Evolutionary conservation across 2,888 invertebrate genomes (phyloP).

Genomic region (Hipparchia semele): DNA sequence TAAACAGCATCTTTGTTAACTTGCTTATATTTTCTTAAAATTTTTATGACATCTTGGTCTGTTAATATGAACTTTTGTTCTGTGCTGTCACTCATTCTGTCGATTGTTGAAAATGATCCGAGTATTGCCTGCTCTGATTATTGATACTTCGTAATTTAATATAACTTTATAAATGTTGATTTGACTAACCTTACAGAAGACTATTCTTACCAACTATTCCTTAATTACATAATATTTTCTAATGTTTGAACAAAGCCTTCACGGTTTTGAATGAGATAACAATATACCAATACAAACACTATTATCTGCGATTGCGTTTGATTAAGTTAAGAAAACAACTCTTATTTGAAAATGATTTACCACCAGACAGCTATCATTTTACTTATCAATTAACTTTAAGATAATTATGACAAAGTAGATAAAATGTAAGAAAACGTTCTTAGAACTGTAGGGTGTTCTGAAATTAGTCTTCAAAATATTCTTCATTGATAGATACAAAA

Average conservation of each 20-base stretch:
- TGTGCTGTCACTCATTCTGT: constrained; percentile 4
- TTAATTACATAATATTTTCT: constrained; percentile 2
- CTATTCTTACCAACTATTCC: not conserved
- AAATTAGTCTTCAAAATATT: not conserved
- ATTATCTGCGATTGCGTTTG: not conserved
- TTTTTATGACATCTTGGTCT: constrained; percentile 53
- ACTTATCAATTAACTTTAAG: not conserved
- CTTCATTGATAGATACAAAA: constrained; percentile 43
- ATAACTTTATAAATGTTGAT: not conserved
- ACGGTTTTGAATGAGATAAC: constrained; percentile 10
- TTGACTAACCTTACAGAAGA: not conserved
- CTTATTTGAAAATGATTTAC: constrained; percentile 23
- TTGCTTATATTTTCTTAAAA: constrained; percentile 52
- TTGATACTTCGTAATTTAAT: not conserved
- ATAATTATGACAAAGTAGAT: not conserved
- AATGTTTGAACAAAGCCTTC: not conserved
- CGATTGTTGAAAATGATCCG: not conserved
- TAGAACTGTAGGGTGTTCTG: not conserved
- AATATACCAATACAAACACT: constrained; percentile 3
- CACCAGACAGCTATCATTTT: constrained; percentile 1
- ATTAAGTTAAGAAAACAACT: constrained; percentile 17
- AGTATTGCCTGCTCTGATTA: not conserved
- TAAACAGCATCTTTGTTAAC: constrained; percentile 45
- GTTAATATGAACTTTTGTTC: not conserved
- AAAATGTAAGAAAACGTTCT: not conserved